Conservation (phyloP, 2,888 invertebrate genomes). For the Rhagonycha lutea region DNA sequence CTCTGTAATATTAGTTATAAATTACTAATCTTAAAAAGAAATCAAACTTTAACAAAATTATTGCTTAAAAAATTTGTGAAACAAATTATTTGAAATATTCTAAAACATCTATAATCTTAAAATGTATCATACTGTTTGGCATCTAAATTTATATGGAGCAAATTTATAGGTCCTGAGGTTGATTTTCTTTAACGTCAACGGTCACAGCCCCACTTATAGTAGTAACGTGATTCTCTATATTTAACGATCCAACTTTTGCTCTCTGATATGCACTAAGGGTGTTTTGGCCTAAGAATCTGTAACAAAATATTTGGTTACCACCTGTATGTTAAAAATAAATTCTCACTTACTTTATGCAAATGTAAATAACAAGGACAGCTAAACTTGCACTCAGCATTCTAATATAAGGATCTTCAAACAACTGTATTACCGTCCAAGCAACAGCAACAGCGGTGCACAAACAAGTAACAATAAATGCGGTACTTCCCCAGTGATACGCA, state of each 20-base stretch:
- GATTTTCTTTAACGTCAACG: constrained; percentile 33
- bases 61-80: background rate
- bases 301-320: constrained; percentile 35
- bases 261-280: constrained; percentile 89
- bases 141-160: background rate
- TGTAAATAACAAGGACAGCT: constrained; percentile 81
- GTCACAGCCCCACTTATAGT: constrained; percentile 62
- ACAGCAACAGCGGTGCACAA: constrained; percentile 79
- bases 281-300: constrained; percentile 83
- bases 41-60: background rate
- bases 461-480: constrained; percentile 75
- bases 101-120: background rate
- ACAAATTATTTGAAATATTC: background rate
- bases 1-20: background rate
- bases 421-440: constrained; percentile 80
- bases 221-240: constrained; percentile 63
- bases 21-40: background rate
- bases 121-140: background rate
- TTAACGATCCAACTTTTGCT: constrained; percentile 85
- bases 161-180: background rate
- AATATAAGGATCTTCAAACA: constrained; percentile 76
- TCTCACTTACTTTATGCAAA: constrained; percentile 73
- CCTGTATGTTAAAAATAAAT: background rate
- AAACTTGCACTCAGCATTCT: constrained; percentile 81
- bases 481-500: constrained; percentile 82